These are phyloP conservation scores for Argyra leucocephala DNA, from an alignment of 2,888 invertebrate species.

Conservation along the genomic window DNA sequence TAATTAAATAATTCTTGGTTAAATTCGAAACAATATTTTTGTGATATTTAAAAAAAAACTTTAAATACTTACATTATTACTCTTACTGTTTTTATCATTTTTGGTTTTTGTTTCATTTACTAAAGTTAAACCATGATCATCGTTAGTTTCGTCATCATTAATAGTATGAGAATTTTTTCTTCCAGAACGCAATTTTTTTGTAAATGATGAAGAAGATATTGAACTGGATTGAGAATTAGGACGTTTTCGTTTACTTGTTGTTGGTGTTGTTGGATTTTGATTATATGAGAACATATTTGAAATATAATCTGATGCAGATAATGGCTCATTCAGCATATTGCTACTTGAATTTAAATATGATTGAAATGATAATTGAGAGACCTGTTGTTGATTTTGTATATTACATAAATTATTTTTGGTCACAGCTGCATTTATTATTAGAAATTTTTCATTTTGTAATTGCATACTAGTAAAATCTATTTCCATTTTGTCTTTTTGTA, in stretches of 20 bases:
- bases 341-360: neutral
- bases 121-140: no score
- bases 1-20: no score
- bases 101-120: no score
- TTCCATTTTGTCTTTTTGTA: conserved; percentile 39
- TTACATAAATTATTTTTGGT: conserved; percentile 16
- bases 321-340: neutral
- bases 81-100: no score
- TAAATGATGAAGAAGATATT: conserved; percentile 22
- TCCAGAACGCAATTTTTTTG: neutral
- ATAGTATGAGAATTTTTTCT: neutral
- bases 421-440: conserved; percentile 33
- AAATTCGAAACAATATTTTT: no score
- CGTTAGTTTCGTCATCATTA: conserved; percentile 7
- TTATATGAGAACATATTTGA: neutral
- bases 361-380: neutral
- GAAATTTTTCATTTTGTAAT: conserved; percentile 37
- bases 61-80: no score
- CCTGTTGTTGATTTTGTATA: neutral
- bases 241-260: neutral
- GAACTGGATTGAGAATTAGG: neutral
- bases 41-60: no score
- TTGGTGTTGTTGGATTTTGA: neutral
- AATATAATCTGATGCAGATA: neutral
- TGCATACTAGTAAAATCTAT: conserved; percentile 35